These are phyloP conservation scores for Catharus bicknelli DNA, from an alignment of 2,113 vertebrate species.

Conservation along the genomic window DNA sequence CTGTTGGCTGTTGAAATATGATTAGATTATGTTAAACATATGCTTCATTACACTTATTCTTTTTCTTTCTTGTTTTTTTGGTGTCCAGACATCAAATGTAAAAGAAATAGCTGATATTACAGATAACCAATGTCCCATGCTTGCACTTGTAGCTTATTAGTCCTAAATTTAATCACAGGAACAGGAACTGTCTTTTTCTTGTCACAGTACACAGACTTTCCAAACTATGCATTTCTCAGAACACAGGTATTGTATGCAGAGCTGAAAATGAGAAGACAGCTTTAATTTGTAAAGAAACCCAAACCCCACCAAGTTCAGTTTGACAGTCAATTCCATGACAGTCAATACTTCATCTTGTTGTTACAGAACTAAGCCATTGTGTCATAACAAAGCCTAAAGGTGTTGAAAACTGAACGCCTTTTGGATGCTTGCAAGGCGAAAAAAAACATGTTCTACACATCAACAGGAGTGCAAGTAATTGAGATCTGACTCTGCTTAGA, in stretches of 20 bases:
- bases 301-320: not conserved
- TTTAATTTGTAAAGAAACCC: not conserved
- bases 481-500: not conserved
- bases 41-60: not conserved
- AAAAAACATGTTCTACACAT: not conserved
- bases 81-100: not conserved
- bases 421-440: not conserved
- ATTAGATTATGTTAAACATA: not conserved
- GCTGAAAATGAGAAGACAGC: not conserved
- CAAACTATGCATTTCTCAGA: not conserved
- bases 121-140: not conserved
- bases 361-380: not conserved
- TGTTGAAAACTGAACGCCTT: not conserved
- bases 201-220: not conserved
- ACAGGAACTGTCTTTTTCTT: not conserved
- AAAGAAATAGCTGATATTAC: not conserved
- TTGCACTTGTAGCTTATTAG: not conserved
- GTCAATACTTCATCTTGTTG: conserved; percentile 1
- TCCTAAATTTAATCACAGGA: not conserved
- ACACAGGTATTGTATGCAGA: not conserved
- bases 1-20: not conserved
- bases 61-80: not conserved
- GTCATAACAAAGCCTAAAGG: not conserved
- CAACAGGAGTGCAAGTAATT: not conserved
- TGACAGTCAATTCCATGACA: not conserved